Base-by-base conservation (phyloP, 53 echinoderm and acorn worm genomes). In the Paelopatides confundens region DNA sequence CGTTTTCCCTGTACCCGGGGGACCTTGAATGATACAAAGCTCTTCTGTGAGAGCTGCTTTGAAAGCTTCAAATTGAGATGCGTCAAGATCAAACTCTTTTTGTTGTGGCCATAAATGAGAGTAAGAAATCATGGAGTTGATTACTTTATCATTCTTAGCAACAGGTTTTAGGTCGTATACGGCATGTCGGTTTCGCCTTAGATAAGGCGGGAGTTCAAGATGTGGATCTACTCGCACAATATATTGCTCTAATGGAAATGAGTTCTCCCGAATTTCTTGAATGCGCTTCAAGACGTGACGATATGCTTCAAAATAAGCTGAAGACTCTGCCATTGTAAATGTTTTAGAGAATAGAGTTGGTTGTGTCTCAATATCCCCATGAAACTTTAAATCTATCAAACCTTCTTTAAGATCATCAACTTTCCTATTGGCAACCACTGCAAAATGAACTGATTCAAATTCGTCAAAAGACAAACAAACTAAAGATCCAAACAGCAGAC, bases 1-100 rank as follows among this genome's bases (percentile, higher is more conserved):
- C 1, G 96, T 96, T 82, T 96, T 96, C 0, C 96, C 96, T n/a
- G 96, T 96, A 11, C 96, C 96, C 11, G 96, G 96, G 3, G 96
- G 96, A 11, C 96, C 96, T 87, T 96, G 96, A 63, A 96, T 95
- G 35, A 94, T 43, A 10, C 95, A 87, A 23, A 96, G 21, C 48
- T 95, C 95, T 49, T 94, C 86, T 15, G 96, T 96, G 5, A 96
- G 88, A 14, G 96, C 96, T 49, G 76, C 74, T 71, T 90, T 87
- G 21, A 96, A 91, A 26, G 96, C 95, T 71, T 85, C 76, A 21
- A 93, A 27, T 62, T 96, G 96, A 15, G 96, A 96, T 32, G 65
- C 71, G 49, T 96, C 94, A 6, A 91, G 65, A 11, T 81, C 82
- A 36, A 93, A 77, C 9, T 87, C 26, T 21, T 70, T 65, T 24